phyloP scores from a whole-genome alignment of 2,888 invertebrate genomes.

The Helicoverpa assulta region DNA sequence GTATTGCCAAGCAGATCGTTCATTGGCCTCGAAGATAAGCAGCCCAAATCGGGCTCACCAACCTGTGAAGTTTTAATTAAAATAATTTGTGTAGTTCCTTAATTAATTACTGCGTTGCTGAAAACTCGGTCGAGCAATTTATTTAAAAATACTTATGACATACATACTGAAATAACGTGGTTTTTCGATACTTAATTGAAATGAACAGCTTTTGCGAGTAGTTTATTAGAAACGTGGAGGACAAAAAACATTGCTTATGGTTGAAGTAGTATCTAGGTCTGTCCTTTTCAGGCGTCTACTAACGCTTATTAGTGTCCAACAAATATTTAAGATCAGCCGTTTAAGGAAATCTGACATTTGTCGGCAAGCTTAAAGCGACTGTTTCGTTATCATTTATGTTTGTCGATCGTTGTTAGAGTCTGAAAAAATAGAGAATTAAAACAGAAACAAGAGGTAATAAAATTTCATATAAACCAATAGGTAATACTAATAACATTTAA shows the following conservation, averaged over 20 bases:
- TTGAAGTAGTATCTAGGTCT: conserved; percentile 22
- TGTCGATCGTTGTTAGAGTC: not conserved
- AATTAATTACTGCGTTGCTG: conserved; percentile 18
- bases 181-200: not conserved
- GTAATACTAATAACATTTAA: not conserved
- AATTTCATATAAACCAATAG: not conserved
- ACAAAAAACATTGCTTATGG: conserved; percentile 13
- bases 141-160: conserved; percentile 2
- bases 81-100: conserved; percentile 26
- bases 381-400: conserved; percentile 4
- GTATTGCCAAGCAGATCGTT: conserved; percentile 17
- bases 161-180: conserved; percentile 11
- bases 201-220: not conserved
- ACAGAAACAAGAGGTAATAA: too few relatives aligned
- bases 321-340: conserved; percentile 43
- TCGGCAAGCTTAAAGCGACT: conserved; percentile 1
- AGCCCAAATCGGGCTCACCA: conserved; percentile 1
- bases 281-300: conserved; percentile 38
- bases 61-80: conserved; percentile 43
- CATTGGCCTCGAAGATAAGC: conserved; percentile 12
- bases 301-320: conserved; percentile 41
- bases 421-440: not conserved
- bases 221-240: not conserved
- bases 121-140: conserved; percentile 9
- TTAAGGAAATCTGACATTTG: conserved; percentile 17